A percentile compares a stretch with the other conserved stretches of the same genome.
Evolutionary conservation across 2,113 vertebrate species (phyloP).

Genomic region (Pedionomus torquatus): DNA sequence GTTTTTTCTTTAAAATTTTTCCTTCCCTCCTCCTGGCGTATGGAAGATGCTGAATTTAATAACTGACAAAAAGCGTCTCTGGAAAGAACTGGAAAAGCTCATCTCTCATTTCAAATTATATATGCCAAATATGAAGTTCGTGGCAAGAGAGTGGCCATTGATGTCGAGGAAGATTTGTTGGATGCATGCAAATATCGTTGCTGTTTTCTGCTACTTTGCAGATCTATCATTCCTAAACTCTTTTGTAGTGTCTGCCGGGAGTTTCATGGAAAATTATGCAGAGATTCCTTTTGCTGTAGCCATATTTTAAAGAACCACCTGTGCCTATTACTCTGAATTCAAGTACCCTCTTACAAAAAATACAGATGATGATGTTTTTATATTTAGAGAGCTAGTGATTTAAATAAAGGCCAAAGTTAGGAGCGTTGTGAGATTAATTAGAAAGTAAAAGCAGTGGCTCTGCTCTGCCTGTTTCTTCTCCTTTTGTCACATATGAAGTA

Average conservation of each 20-base stretch:
- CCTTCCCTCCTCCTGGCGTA: neutral
- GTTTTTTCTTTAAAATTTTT: neutral
- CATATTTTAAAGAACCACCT: neutral
- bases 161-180: neutral
- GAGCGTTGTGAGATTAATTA: neutral
- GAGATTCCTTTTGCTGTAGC: neutral
- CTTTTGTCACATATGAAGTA: neutral
- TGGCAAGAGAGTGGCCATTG: neutral
- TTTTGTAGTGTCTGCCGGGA: neutral
- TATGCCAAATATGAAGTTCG: neutral
- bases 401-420: neutral
- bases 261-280: neutral
- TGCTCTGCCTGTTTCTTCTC: neutral
- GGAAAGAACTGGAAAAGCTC: neutral
- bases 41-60: neutral
- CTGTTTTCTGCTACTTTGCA: neutral
- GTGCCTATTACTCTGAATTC: neutral
- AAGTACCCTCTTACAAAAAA: neutral
- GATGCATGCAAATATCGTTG: neutral
- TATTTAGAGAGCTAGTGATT: neutral
- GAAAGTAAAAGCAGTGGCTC: neutral
- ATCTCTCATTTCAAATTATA: neutral
- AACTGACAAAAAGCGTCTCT: neutral
- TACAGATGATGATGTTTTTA: fast-evolving
- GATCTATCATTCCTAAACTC: neutral